A percentile compares a stretch with the other conserved stretches of the same genome.
Evolutionary conservation across 1,140 invertebrate genomes (phyloP).

Genomic region (Drosophila repleta): DNA sequence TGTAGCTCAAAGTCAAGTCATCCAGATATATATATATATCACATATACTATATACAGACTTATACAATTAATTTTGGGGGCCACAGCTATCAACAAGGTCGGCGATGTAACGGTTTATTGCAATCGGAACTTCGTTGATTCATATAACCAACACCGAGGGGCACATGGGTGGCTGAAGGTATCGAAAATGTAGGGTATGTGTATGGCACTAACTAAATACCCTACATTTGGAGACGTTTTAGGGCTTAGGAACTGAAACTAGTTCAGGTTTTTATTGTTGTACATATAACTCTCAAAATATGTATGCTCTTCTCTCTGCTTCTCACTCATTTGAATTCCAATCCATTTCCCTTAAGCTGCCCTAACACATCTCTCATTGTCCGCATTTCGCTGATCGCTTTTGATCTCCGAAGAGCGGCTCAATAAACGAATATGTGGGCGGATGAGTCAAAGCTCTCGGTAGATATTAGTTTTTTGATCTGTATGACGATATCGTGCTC

Average conservation of each 20-base stretch:
- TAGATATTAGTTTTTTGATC: slow-evolving; percentile 16
- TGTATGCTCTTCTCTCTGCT: too few relatives aligned
- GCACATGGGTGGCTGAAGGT: too few relatives aligned
- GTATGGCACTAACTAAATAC: too few relatives aligned
- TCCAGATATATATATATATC: neutral
- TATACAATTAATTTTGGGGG: neutral
- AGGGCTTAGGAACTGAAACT: too few relatives aligned
- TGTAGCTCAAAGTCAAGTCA: slow-evolving; percentile 6
- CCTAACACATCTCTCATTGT: too few relatives aligned
- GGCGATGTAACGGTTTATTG: neutral
- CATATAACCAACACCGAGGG: neutral
- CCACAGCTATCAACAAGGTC: slow-evolving; percentile 4
- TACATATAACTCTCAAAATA: too few relatives aligned
- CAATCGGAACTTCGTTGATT: neutral
- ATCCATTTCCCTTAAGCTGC: neutral
- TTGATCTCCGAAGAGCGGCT: neutral
- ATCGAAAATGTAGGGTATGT: too few relatives aligned
- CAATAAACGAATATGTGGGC: neutral
- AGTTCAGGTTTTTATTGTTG: too few relatives aligned
- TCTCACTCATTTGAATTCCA: too few relatives aligned
- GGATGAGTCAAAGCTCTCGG: slow-evolving; percentile 18
- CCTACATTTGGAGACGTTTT: too few relatives aligned
- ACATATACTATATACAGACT: too few relatives aligned
- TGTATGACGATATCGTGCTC: slow-evolving; percentile 8
- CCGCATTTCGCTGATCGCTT: neutral